phyloP scores from a whole-genome alignment of 2,888 invertebrate genomes.

The Dilophus febrilis region DNA sequence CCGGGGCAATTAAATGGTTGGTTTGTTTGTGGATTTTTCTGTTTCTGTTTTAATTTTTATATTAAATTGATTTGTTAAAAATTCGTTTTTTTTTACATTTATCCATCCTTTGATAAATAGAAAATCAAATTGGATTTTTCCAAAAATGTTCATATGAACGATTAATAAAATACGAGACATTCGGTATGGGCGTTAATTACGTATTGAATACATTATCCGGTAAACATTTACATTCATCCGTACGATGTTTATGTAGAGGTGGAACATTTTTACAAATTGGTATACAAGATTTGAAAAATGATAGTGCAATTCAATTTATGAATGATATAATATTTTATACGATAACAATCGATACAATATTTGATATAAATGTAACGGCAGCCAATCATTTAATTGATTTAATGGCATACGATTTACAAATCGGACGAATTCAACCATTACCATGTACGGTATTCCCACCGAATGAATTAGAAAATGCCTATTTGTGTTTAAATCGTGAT shows the following conservation, averaged over 20 bases:
- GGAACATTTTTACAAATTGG: slow-evolving; percentile 74
- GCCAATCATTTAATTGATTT: slow-evolving; percentile 30
- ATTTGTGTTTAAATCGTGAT: slow-evolving; percentile 43
- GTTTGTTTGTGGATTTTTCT: no score
- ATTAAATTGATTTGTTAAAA: no score
- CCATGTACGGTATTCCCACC: slow-evolving; percentile 42
- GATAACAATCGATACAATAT: slow-evolving; percentile 54
- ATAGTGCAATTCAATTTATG: slow-evolving; percentile 45
- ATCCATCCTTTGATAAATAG: not conserved
- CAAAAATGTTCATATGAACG: slow-evolving; percentile 74
- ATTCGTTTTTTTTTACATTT: no score
- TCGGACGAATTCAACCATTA: slow-evolving; percentile 52
- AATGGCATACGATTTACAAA: slow-evolving; percentile 42
- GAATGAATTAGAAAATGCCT: slow-evolving; percentile 53
- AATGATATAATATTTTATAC: slow-evolving; percentile 62
- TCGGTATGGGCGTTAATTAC: slow-evolving; percentile 77
- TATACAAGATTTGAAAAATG: slow-evolving; percentile 59
- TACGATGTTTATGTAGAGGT: slow-evolving; percentile 38
- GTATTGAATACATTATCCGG: slow-evolving; percentile 84
- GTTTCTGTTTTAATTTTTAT: not conserved
- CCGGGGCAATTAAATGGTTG: slow-evolving; percentile 35
- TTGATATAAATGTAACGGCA: slow-evolving; percentile 33
- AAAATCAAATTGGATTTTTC: slow-evolving; percentile 61
- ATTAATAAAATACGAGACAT: slow-evolving; percentile 61
- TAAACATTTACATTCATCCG: slow-evolving; percentile 65